Evolutionary conservation across 2,888 invertebrate genomes (phyloP), one percentile per base, ranked within the genome.

Genomic region (Clepsis dumicolana): DNA sequence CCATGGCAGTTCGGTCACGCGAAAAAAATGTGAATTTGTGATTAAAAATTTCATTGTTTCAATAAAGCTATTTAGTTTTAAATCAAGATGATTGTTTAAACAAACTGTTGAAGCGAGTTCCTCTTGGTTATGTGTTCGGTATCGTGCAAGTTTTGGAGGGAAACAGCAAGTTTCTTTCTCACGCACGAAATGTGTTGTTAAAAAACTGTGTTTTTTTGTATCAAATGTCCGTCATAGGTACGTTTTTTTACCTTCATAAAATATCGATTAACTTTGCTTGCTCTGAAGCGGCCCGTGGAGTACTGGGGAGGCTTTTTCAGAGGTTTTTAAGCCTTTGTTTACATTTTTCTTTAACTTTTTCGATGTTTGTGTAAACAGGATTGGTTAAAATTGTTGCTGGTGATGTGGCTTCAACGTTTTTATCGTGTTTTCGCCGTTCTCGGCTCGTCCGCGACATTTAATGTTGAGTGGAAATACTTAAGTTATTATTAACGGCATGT

Each of bases 1-100:
- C 85, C 86, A 87, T 85, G 79, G 79, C 77, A 82, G 82, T 81
- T 76, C 77, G 80, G 81, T 83, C 83, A 83, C 82, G 84, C 82
- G 80, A 80, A 83, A 84, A 84, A 84, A 83, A 80, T 83, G 81
- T 79, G 78, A 80, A 80, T 82, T 82, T 80, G 74, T 75, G 71
- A 77, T 75, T 73, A 74, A 75, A 79, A 35, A 77, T 77, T 74
- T 75, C 78, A 71, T 78, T 78, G 78, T 80, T 83, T 72, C 71
- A 71, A 70, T 70, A 35, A 71, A 71, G 66, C 75, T 75, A 80
- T 77, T 79, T 77, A 77, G 76, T 70, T 74, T 73, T 67, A 65
- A 66, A 70, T 44, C 52, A 18, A 64, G 32, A 24, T 64, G 53
- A 41, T 72, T 56, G 54, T n/a, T 52, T 12, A n/a, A 65, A 57